Evolutionary conservation across 1,140 invertebrate genomes (phyloP).

Genomic region (Hylaeus anthracinus): DNA sequence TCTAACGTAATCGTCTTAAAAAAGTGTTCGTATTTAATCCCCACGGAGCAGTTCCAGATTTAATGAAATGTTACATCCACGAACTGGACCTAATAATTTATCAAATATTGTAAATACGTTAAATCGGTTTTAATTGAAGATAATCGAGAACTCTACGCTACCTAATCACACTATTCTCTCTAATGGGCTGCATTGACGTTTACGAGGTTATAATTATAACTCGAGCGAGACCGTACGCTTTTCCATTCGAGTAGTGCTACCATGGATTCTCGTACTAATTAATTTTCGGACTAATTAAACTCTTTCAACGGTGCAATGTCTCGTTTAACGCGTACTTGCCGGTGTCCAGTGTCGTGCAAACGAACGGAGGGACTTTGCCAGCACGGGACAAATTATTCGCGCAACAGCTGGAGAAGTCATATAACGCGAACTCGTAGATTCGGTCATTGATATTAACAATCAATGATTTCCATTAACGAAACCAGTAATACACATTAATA

Average conservation of each 20-base stretch:
- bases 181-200: constrained; percentile 9
- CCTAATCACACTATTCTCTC: neutral
- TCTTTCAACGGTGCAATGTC: neutral
- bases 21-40: neutral
- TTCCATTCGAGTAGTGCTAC: constrained; percentile 27
- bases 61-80: neutral
- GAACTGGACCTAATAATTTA: neutral
- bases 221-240: constrained; percentile 18
- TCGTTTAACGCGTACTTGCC: neutral
- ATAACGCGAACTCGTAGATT: too few relatives aligned
- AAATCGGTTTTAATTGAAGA: neutral
- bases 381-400: neutral
- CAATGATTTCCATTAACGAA: too few relatives aligned
- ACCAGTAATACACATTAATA: constrained; percentile 11
- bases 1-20: neutral
- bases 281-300: constrained; percentile 50
- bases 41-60: neutral
- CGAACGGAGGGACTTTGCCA: neutral
- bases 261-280: constrained; percentile 10
- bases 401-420: too few relatives aligned
- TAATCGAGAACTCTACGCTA: neutral
- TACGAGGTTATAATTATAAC: constrained; percentile 40
- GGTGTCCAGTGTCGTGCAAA: neutral
- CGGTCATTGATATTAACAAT: too few relatives aligned
- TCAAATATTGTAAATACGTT: neutral